phyloP scores from a whole-genome alignment of 2,113 vertebrate species.

The Suricata suricatta region DNA sequence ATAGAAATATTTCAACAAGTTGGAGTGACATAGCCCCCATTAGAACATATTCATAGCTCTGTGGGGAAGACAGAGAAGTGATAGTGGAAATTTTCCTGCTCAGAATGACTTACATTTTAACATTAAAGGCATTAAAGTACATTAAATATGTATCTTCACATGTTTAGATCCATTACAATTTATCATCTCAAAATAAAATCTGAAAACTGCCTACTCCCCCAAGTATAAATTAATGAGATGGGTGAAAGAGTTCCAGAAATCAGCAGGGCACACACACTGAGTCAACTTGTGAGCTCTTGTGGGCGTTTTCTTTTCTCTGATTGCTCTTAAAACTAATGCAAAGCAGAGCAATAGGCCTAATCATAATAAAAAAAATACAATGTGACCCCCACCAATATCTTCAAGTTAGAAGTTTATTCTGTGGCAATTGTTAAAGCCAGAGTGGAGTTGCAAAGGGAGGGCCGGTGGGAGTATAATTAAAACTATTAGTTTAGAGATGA shows the following conservation, averaged over 20 bases:
- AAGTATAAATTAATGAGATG: constrained; percentile 67
- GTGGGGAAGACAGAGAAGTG: not conserved
- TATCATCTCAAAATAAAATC: constrained; percentile 73
- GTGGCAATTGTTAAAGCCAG: not conserved
- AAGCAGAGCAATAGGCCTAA: constrained; percentile 10
- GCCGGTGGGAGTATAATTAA: not conserved
- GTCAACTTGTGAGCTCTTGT: constrained; percentile 9
- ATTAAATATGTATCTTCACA: constrained; percentile 75
- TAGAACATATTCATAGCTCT: constrained; percentile 53
- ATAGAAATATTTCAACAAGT: constrained; percentile 50
- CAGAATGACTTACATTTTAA: constrained; percentile 65
- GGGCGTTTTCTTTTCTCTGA: not conserved
- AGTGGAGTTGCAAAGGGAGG: not conserved
- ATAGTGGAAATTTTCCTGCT: constrained; percentile 34
- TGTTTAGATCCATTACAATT: constrained; percentile 68
- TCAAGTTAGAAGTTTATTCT: not conserved
- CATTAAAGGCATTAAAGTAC: constrained; percentile 70
- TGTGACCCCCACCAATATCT: not conserved
- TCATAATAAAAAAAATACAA: not conserved
- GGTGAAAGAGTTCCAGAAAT: constrained; percentile 3
- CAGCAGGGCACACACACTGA: not conserved
- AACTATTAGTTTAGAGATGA: constrained; percentile 10
- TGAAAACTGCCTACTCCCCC: constrained; percentile 50
- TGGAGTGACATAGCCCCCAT: not conserved
- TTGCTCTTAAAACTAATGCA: constrained; percentile 49